These are phyloP conservation scores for Calephelis perditalis DNA, from an alignment of 2,888 invertebrate genomes.

Conservation along the genomic window DNA sequence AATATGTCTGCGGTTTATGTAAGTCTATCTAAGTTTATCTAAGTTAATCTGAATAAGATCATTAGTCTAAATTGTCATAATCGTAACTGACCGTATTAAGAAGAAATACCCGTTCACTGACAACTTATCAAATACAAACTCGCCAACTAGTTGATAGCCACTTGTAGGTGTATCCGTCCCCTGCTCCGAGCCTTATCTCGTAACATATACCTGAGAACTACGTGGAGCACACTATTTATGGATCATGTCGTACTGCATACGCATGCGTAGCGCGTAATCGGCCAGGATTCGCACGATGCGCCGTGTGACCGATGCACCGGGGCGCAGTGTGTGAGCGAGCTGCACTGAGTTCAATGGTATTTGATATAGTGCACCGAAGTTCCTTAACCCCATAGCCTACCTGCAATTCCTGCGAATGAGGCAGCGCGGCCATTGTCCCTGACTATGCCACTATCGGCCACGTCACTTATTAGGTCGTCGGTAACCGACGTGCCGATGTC, in stretches of 20 bases:
- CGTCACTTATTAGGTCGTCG: constrained; percentile 72
- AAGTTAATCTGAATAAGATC: too few relatives aligned
- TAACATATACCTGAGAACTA: constrained; percentile 2
- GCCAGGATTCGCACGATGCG: constrained; percentile 72
- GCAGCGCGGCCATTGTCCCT: constrained; percentile 76
- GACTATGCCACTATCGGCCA: constrained; percentile 65
- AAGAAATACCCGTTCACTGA: too few relatives aligned
- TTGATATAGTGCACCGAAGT: constrained; percentile 77
- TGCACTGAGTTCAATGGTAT: constrained; percentile 74
- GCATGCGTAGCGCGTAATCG: constrained; percentile 72
- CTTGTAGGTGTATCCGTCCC: too few relatives aligned
- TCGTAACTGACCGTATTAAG: too few relatives aligned
- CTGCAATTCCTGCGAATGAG: constrained; percentile 76
- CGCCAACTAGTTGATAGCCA: too few relatives aligned
- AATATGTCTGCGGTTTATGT: too few relatives aligned
- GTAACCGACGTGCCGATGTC: constrained; percentile 42
- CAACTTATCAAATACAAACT: too few relatives aligned
- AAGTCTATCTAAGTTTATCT: too few relatives aligned
- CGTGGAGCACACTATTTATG: constrained; percentile 38
- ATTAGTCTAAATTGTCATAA: too few relatives aligned
- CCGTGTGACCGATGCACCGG: constrained; percentile 58
- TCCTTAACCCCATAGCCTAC: constrained; percentile 79
- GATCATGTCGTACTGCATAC: constrained; percentile 55
- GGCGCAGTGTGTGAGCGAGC: constrained; percentile 63
- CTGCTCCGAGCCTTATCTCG: not conserved